Percentiles rank a stretch among this genome's conserved stretches.
phyloP scores from a whole-genome alignment of 2,888 invertebrate genomes.

The Amphiduros pacificus region DNA sequence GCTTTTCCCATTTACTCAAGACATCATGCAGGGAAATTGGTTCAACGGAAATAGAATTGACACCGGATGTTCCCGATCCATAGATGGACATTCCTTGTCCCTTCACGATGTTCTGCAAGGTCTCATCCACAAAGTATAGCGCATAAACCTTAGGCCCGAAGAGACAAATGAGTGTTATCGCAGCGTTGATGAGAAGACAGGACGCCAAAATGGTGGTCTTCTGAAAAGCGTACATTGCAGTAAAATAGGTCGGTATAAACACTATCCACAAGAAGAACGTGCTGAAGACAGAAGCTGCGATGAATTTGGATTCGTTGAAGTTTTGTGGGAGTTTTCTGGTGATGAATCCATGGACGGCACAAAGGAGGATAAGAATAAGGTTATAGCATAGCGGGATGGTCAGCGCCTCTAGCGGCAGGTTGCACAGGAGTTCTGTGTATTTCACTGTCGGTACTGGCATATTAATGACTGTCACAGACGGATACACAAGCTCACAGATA shows the following conservation, averaged over 20 bases:
- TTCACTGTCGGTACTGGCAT: constrained; percentile 28
- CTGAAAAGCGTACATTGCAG: constrained; percentile 20
- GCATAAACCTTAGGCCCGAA: constrained; percentile 25
- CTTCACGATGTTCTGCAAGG: too few species aligned
- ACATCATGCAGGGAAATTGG: too few species aligned
- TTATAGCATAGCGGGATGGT: constrained; percentile 34
- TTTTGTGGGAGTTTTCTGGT: constrained; percentile 25
- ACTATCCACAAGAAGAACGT: constrained; percentile 26
- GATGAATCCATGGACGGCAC: constrained; percentile 22
- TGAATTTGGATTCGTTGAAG: constrained; percentile 29
- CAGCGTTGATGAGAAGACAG: constrained; percentile 21
- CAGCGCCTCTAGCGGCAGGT: constrained; percentile 34
- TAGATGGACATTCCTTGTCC: too few species aligned
- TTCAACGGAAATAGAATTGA: too few species aligned
- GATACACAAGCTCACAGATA: neutral
- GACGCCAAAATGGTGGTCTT: constrained; percentile 18
- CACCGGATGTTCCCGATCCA: too few species aligned
- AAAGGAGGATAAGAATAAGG: constrained; percentile 19
- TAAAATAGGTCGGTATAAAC: constrained; percentile 24
- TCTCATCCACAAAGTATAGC: constrained; percentile 18
- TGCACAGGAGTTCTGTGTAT: constrained; percentile 39
- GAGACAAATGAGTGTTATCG: constrained; percentile 19
- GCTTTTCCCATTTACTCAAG: too few species aligned
- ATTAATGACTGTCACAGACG: neutral
- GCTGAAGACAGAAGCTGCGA: constrained; percentile 23